Percentiles rank a stretch among this genome's conserved stretches.
phyloP scores from a whole-genome alignment of 2,113 vertebrate genomes.

The Carlito syrichta region DNA sequence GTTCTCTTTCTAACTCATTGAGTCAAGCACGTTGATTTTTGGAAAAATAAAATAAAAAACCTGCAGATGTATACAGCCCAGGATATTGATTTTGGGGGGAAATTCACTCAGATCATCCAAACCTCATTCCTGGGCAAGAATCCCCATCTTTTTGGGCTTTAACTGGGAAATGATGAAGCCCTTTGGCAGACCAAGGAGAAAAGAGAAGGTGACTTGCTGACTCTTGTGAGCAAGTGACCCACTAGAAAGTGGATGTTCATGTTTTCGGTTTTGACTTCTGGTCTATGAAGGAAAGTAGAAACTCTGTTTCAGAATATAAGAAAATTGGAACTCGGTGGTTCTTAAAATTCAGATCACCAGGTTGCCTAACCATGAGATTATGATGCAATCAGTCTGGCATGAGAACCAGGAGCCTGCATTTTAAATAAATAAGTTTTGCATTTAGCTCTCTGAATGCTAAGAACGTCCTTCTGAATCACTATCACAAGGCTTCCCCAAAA shows the following conservation, averaged over 20 bases:
- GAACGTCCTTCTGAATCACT: not conserved
- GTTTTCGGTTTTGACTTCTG: not conserved
- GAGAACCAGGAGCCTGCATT: not conserved
- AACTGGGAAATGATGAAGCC: constrained; percentile 11
- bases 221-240: not conserved
- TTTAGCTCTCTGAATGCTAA: not conserved
- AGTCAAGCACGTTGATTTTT: constrained; percentile 33
- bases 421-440: not conserved
- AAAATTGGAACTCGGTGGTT: not conserved
- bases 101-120: not conserved
- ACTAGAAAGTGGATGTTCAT: not conserved
- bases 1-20: constrained; percentile 24
- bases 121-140: not conserved
- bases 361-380: not conserved
- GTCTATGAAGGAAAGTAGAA: not conserved
- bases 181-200: not conserved
- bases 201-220: not conserved
- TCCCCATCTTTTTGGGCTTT: not conserved
- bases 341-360: not conserved
- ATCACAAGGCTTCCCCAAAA: not conserved
- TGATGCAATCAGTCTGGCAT: not conserved
- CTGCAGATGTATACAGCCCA: not conserved
- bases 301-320: not conserved
- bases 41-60: not conserved
- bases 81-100: not conserved